Evolutionary conservation across 2,888 invertebrate genomes (phyloP).

Genomic region (Ochropleura plecta): DNA sequence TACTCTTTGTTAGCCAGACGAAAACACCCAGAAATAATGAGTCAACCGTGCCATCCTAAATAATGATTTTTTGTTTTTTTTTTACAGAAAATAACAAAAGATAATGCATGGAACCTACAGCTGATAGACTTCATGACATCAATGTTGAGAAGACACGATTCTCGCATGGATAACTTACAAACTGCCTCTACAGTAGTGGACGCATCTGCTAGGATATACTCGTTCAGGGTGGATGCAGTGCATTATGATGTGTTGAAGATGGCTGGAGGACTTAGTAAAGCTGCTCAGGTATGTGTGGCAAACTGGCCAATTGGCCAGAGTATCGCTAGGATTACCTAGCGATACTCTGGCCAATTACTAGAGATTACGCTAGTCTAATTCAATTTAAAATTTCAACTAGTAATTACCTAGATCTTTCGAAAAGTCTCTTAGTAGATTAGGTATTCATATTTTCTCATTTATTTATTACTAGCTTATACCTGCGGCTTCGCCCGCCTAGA

Average conservation of each 20-base stretch:
- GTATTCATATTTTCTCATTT: neutral
- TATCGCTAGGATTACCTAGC: too few species aligned
- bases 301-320: neutral
- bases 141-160: conserved; percentile 93
- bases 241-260: conserved; percentile 95
- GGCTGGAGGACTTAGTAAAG: conserved; percentile 92
- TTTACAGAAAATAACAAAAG: conserved; percentile 95
- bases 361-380: neutral
- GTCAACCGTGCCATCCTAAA: too few species aligned
- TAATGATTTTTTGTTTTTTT: too few species aligned
- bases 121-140: conserved; percentile 96
- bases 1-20: too few species aligned
- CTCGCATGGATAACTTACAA: conserved; percentile 93
- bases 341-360: too few species aligned
- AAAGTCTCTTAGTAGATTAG: neutral
- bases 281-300: conserved; percentile 77
- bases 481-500: too few species aligned
- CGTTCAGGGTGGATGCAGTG: conserved; percentile 96
- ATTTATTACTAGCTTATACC: neutral
- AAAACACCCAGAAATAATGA: too few species aligned
- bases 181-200: conserved; percentile 96
- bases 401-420: neutral
- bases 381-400: neutral
- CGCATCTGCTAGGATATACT: conserved; percentile 97
- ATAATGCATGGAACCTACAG: conserved; percentile 97